Evolutionary conservation across 2,113 vertebrate genomes (phyloP).

Genomic region (Scortum barcoo): DNA sequence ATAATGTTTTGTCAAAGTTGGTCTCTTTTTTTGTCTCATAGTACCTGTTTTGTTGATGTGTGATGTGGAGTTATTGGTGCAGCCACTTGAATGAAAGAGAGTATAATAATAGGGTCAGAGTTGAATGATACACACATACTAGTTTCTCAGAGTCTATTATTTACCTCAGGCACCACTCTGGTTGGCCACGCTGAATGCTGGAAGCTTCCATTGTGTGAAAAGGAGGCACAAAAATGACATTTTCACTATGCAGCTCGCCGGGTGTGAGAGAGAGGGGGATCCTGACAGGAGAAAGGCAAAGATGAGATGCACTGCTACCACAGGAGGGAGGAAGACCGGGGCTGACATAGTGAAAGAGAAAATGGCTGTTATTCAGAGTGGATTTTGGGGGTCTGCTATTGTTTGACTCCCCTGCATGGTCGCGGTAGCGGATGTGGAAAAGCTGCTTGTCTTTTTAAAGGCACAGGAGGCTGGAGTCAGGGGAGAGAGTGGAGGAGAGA

Average conservation of each 20-base stretch:
- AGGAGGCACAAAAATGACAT: slow-evolving; percentile 47
- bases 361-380: slow-evolving; percentile 22
- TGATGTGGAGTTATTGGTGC: slow-evolving; percentile 10
- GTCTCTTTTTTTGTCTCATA: background rate
- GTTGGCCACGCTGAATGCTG: slow-evolving; percentile 64
- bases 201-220: slow-evolving; percentile 77
- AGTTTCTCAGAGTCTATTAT: slow-evolving; percentile 75
- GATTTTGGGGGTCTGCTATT: slow-evolving; percentile 76
- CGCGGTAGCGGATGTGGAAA: slow-evolving; percentile 52
- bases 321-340: slow-evolving; percentile 1
- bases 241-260: slow-evolving; percentile 13
- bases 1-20: background rate
- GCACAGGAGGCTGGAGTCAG: slow-evolving; percentile 68
- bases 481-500: slow-evolving; percentile 67
- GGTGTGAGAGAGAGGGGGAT: slow-evolving; percentile 17
- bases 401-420: slow-evolving; percentile 69
- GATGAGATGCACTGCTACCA: slow-evolving; percentile 1
- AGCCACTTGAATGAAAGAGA: slow-evolving; percentile 9
- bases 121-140: slow-evolving; percentile 50
- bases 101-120: slow-evolving; percentile 26
- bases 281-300: slow-evolving; percentile 21
- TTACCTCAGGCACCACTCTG: slow-evolving; percentile 72
- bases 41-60: background rate
- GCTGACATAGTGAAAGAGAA: slow-evolving; percentile 37
- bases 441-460: slow-evolving; percentile 84